Evolutionary conservation across 2,797 vertebrate genomes (phyloP).

Genomic region (Morelia viridis): DNA sequence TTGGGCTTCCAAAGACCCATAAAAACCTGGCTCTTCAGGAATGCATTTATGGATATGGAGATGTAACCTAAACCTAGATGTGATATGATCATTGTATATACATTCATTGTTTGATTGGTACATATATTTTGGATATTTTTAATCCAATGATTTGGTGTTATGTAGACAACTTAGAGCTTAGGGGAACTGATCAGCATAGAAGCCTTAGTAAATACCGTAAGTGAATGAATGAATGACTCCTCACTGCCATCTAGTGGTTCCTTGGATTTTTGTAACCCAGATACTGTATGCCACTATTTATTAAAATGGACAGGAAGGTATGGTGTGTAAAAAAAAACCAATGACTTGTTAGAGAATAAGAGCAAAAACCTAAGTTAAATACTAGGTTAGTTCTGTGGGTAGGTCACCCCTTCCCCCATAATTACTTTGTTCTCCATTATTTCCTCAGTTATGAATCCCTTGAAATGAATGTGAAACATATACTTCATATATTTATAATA

Average conservation of each 20-base stretch:
- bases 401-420: neutral
- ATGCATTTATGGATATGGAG: neutral
- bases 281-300: neutral
- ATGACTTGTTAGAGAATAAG: neutral
- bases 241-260: neutral
- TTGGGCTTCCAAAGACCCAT: neutral
- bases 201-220: neutral
- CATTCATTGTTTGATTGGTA: neutral
- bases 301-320: neutral
- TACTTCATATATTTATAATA: neutral
- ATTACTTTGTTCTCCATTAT: neutral
- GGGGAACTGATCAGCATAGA: neutral
- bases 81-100: neutral
- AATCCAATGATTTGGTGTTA: neutral
- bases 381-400: neutral
- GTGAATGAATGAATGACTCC: no score
- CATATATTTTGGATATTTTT: neutral
- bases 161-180: neutral
- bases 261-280: neutral
- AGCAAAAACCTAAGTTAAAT: neutral
- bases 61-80: neutral
- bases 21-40: neutral
- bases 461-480: neutral
- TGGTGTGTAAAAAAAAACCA: neutral
- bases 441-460: neutral